Base-by-base conservation (phyloP, 2,797 vertebrate genomes). In the Hoplostethus mediterraneus region DNA sequence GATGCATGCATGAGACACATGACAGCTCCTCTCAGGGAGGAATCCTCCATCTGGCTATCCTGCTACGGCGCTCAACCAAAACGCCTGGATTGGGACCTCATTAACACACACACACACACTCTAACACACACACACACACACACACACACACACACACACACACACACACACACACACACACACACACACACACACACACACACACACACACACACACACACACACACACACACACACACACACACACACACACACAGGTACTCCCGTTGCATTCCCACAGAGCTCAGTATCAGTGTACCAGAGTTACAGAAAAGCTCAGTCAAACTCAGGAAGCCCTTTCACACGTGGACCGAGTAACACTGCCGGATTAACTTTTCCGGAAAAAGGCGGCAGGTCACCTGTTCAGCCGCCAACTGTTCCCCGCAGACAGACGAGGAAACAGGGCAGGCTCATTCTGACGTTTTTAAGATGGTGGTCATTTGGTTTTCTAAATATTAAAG, bases 231-330 rank as follows among this genome's bases (percentile, higher is more conserved):
- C 30, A 44, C 53, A 47, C 6, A 8, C 12, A 44, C 49, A 9
- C 48, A 47, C 49, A 66, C 30, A 68, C 42, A 65, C 40, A 67
- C 57, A 71, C 64, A 45, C 44, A 47, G 11, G 49, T 49, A 45
- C 38, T 40, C 52, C 44, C 16, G 28, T 55, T 44, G 73, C 21
- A 62, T 87, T 94, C 91, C 93, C 86, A 86, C 77, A 88, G 88
- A 87, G 88, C 87, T 91, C 85, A 88, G 84, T 83, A 80, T 71
- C 81, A 81, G 84, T 58, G 56, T 53, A 45, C 73, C 44, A 73
- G 71, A 81, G 73, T 87, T 25, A 36, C 16, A 25, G 38, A 47
- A 25, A 47, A 17, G 14, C n/a, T 36, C 7, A 17, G 49, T 51
- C 49, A 10, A 42, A 42, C 9, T 51, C n/a, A 21, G 49, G 49